Conservation (phyloP, 2,113 vertebrate species). For the Madoqua kirkii region DNA sequence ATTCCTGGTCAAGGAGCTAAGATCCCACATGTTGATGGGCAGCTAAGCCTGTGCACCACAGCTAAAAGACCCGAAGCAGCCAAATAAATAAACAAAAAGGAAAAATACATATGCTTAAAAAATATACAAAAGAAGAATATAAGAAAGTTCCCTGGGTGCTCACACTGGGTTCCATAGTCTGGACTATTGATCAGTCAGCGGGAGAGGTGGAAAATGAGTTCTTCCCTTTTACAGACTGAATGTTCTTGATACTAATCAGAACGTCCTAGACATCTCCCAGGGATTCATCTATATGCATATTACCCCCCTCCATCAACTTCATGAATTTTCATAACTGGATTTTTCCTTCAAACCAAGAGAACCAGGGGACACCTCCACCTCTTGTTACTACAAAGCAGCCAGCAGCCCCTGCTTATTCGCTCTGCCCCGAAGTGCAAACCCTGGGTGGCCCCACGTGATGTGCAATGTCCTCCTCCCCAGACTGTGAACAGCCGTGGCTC, state of each 20-base stretch:
- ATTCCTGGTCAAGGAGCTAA: neutral
- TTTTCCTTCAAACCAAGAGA: neutral
- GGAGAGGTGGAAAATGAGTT: neutral
- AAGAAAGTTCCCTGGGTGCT: neutral
- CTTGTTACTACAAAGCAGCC: neutral
- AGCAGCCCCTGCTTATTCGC: neutral
- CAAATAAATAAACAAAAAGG: neutral
- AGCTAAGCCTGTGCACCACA: neutral
- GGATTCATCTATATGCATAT: neutral
- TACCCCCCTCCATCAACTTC: neutral
- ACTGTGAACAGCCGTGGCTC: neutral
- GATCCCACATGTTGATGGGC: neutral
- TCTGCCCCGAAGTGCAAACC: neutral
- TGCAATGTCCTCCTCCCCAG: neutral
- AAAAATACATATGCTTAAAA: neutral
- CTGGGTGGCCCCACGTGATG: accelerated
- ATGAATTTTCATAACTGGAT: neutral
- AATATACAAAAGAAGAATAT: neutral
- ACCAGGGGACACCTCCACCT: neutral
- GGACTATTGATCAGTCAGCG: neutral
- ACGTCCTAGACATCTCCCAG: neutral
- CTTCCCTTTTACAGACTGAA: neutral
- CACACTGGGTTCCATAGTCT: neutral
- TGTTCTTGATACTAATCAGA: neutral
- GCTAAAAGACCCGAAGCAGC: neutral